These are phyloP conservation scores for Drosophila suzukii DNA, from an alignment of 1,140 invertebrate genomes.

Conservation along the genomic window DNA sequence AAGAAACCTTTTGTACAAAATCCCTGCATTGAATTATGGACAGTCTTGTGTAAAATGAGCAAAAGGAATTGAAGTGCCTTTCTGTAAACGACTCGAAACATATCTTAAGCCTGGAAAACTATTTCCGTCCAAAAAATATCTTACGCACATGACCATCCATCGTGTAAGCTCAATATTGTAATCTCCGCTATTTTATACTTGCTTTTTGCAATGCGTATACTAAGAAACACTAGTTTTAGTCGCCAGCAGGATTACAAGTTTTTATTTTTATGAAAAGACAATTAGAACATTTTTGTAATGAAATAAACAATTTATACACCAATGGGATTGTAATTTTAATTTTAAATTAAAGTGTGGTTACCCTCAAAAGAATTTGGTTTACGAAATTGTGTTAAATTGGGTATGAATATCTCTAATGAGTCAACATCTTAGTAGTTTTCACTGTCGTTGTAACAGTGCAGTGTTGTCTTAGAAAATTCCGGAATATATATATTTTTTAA, in stretches of 20 bases:
- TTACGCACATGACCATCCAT: slow-evolving; percentile 29
- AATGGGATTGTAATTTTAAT: not conserved
- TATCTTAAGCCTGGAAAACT: slow-evolving; percentile 48
- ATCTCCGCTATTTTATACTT: slow-evolving; percentile 23
- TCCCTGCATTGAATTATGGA: not conserved
- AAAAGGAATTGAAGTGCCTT: slow-evolving; percentile 61
- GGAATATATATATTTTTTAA: no score
- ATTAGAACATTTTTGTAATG: slow-evolving; percentile 53
- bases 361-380: no score
- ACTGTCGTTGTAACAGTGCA: no score
- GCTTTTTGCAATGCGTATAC: slow-evolving; percentile 37
- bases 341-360: no score
- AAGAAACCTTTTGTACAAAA: not conserved
- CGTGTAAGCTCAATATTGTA: slow-evolving; percentile 33
- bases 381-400: no score
- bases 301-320: slow-evolving; percentile 57
- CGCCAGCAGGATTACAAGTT: slow-evolving; percentile 53
- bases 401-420: no score
- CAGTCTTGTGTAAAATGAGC: slow-evolving; percentile 2
- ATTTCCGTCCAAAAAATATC: slow-evolving; percentile 45
- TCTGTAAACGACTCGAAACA: slow-evolving; percentile 33
- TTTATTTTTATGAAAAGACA: slow-evolving; percentile 56
- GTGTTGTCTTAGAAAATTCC: no score
- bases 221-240: slow-evolving; percentile 45
- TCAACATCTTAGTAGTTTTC: no score